Conservation (phyloP, 2,113 vertebrate genomes). For the Gracilinanus agilis region DNA sequence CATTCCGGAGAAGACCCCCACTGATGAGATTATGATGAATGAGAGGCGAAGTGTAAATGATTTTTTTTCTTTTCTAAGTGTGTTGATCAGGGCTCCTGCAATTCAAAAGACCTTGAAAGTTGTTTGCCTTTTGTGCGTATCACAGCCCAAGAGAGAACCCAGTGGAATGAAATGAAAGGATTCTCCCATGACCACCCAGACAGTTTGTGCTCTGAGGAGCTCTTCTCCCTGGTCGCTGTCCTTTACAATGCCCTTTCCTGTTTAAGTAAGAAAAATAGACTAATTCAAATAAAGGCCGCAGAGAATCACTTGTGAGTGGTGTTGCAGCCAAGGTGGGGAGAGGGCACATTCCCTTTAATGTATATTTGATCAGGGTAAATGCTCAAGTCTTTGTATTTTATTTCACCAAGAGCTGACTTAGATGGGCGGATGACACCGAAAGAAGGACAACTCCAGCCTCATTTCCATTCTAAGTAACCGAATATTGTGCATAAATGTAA, state of each 20-base stretch:
- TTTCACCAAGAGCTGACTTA: conserved; percentile 41
- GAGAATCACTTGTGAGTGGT: conserved; percentile 28
- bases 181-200: neutral
- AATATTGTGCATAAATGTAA: conserved; percentile 30
- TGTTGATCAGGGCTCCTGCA: neutral
- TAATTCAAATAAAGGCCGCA: conserved; percentile 58
- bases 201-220: neutral
- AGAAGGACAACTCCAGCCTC: neutral
- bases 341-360: neutral
- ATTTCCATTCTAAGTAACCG: conserved; percentile 15
- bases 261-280: conserved; percentile 9
- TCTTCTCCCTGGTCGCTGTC: neutral
- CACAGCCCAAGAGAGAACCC: neutral
- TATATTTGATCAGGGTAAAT: conserved; percentile 37
- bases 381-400: conserved; percentile 14
- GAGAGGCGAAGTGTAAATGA: neutral
- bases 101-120: neutral
- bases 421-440: conserved; percentile 12
- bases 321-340: conserved; percentile 11
- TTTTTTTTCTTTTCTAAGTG: neutral
- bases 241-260: conserved; percentile 32
- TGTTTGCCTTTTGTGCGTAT: conserved; percentile 6
- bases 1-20: neutral
- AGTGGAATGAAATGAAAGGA: neutral
- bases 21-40: neutral